Evolutionary conservation across 2,888 invertebrate species (phyloP).

Genomic region (Amphiduros pacificus): DNA sequence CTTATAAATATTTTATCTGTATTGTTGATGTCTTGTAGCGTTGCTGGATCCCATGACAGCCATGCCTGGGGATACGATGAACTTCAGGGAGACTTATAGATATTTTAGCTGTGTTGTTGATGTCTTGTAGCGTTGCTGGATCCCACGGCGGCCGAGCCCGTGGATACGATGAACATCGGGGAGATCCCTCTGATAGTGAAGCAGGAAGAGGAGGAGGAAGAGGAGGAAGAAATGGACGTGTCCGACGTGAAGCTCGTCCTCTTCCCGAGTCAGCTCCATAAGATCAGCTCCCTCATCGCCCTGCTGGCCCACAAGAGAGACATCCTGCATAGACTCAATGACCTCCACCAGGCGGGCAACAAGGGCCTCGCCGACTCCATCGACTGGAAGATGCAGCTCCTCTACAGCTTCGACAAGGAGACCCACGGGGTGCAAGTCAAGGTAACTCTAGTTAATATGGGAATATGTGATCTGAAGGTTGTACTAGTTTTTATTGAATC

Average conservation of each 20-base stretch:
- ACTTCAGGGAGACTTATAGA: no score
- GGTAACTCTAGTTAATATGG: no score
- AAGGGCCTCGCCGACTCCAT: conserved; percentile 29
- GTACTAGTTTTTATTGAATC: no score
- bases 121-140: conserved; percentile 16
- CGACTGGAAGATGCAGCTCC: conserved; percentile 46
- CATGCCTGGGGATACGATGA: no score
- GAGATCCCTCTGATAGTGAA: conserved; percentile 16
- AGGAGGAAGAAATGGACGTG: conserved; percentile 28
- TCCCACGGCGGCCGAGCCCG: conserved; percentile 40
- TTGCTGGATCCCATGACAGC: no score
- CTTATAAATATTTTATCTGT: no score
- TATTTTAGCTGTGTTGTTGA: background rate
- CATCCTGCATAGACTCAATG: background rate
- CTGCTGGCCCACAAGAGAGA: conserved; percentile 41
- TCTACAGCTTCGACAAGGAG: conserved; percentile 25
- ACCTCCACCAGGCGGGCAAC: background rate
- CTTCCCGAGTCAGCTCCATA: conserved; percentile 54
- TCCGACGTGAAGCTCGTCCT: conserved; percentile 38
- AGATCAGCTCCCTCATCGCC: conserved; percentile 45
- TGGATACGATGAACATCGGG: conserved; percentile 50
- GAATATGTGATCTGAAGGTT: no score
- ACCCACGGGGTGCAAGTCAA: conserved; percentile 35
- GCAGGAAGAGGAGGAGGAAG: conserved; percentile 25
- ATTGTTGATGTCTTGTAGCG: no score